These are phyloP conservation scores for Watsonalla cultraria DNA, from an alignment of 2,888 invertebrate genomes.

Conservation along the genomic window DNA sequence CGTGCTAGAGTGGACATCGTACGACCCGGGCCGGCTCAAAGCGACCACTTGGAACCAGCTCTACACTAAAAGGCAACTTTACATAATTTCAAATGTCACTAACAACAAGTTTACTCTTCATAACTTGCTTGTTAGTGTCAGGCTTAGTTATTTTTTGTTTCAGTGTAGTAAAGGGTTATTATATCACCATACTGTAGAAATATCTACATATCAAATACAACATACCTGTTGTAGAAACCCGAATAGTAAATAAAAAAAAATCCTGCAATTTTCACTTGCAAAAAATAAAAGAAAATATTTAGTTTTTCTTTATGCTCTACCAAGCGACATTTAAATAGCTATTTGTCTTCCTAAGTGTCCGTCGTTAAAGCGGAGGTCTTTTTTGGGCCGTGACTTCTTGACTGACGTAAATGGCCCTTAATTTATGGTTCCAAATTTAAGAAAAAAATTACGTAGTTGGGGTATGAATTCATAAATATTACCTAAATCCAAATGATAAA, in stretches of 20 bases:
- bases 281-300: neutral
- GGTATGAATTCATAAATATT: too few relatives aligned
- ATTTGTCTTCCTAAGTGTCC: constrained; percentile 48
- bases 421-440: constrained; percentile 11
- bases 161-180: too few relatives aligned
- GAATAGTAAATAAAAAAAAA: too few relatives aligned
- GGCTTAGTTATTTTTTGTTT: neutral
- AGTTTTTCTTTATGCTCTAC: constrained; percentile 11
- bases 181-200: too few relatives aligned
- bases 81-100: neutral
- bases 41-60: constrained; percentile 6
- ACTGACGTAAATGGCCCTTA: constrained; percentile 28
- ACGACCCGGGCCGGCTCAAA: constrained; percentile 16
- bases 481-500: too few relatives aligned
- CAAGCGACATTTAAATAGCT: constrained; percentile 29
- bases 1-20: constrained; percentile 44
- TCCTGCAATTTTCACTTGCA: neutral
- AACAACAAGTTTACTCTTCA: neutral
- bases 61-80: neutral
- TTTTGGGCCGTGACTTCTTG: constrained; percentile 28
- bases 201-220: too few relatives aligned
- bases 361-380: constrained; percentile 37
- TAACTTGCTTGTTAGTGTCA: neutral
- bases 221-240: too few relatives aligned
- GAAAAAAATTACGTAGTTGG: neutral